These are phyloP conservation scores for Thamnophis sirtalis DNA, from an alignment of 2,113 vertebrate species.

Conservation along the genomic window DNA sequence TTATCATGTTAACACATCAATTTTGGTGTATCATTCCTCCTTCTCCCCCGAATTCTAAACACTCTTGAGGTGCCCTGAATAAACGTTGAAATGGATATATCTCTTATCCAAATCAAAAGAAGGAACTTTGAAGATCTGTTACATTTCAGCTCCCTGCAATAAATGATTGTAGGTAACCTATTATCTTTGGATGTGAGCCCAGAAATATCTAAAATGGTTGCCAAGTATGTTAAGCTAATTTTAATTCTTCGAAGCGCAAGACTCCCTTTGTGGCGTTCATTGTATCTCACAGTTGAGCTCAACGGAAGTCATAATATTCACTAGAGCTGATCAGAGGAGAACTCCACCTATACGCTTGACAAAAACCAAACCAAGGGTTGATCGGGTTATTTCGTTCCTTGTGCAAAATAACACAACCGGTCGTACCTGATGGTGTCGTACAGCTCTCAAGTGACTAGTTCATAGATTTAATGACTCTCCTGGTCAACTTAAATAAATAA, in stretches of 20 bases:
- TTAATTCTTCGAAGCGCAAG: not conserved
- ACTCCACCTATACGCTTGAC: not conserved
- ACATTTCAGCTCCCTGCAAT: not conserved
- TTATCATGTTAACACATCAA: not conserved
- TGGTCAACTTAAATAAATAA: conserved; percentile 19
- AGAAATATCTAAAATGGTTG: not conserved
- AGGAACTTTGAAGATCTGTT: not conserved
- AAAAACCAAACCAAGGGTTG: not conserved
- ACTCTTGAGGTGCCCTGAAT: not conserved
- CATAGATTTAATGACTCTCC: conserved; percentile 53
- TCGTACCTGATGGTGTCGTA: conserved; percentile 46
- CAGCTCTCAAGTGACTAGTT: conserved; percentile 50
- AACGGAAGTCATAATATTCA: not conserved
- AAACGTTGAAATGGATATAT: not conserved
- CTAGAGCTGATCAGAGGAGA: not conserved
- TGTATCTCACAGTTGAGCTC: not conserved
- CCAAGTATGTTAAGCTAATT: not conserved
- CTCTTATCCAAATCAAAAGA: not conserved
- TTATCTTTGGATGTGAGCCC: not conserved
- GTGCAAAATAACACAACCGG: conserved; percentile 34
- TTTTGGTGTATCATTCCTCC: no score
- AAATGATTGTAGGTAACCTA: not conserved
- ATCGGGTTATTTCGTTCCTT: not conserved
- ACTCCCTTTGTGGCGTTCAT: not conserved
- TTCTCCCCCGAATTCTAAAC: not conserved